phyloP scores from a whole-genome alignment of 2,797 vertebrate genomes.

The Tenualosa ilisha region DNA sequence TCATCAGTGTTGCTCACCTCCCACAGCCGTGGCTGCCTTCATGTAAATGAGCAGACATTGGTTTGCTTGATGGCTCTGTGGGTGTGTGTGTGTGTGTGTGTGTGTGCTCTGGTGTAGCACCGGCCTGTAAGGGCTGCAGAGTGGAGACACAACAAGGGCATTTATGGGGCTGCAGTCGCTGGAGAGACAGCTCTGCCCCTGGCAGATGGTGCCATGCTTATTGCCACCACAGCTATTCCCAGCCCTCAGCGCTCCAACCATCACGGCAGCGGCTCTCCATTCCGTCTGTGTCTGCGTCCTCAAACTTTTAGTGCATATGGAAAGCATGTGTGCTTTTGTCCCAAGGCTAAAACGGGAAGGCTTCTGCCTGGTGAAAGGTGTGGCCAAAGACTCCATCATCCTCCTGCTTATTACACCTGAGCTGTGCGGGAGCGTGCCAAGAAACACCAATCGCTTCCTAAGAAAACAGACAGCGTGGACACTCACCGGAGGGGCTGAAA shows the following conservation, averaged over 20 bases:
- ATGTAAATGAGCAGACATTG: background rate
- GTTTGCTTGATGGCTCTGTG: background rate
- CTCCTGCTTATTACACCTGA: constrained; percentile 44
- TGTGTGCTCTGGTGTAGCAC: background rate
- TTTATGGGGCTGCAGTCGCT: constrained; percentile 50
- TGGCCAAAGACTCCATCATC: constrained; percentile 66
- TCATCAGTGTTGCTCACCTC: background rate
- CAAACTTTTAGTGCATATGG: constrained; percentile 76
- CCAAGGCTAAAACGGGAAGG: constrained; percentile 58
- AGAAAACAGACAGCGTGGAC: background rate
- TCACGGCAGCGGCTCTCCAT: constrained; percentile 64
- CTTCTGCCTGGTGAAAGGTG: constrained; percentile 60
- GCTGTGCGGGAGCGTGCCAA: background rate
- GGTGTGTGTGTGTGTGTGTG: background rate
- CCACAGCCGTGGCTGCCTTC: background rate
- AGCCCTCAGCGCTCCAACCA: constrained; percentile 66
- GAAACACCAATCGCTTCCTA: background rate
- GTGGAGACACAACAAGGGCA: constrained; percentile 55
- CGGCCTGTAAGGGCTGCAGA: constrained; percentile 45
- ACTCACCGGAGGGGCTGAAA: background rate
- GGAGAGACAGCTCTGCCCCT: constrained; percentile 59
- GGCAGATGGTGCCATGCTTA: constrained; percentile 62
- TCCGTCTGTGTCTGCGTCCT: constrained; percentile 37
- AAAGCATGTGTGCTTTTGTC: constrained; percentile 70
- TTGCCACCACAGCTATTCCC: constrained; percentile 67